phyloP scores from a whole-genome alignment of 2,797 vertebrate genomes.

The Onychomys torridus region DNA sequence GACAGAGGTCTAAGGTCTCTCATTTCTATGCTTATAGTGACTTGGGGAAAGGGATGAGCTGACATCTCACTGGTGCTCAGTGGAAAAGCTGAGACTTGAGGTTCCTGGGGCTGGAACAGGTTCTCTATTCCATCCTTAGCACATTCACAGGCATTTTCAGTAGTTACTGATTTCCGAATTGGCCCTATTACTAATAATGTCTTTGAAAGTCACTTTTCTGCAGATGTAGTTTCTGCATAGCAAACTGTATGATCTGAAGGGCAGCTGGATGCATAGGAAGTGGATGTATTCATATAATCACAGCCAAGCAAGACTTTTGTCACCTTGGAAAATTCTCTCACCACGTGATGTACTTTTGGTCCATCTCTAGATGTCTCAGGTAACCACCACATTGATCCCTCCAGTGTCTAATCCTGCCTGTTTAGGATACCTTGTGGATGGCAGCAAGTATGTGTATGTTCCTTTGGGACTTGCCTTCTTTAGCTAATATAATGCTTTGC shows the following conservation, averaged over 20 bases:
- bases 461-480: not conserved
- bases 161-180: not conserved
- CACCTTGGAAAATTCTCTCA: not conserved
- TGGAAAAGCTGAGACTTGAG: not conserved
- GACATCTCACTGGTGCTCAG: not conserved
- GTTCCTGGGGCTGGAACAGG: not conserved
- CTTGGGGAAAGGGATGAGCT: not conserved
- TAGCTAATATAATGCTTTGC: not conserved
- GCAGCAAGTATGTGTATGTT: not conserved
- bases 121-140: not conserved
- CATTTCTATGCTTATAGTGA: not conserved
- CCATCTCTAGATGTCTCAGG: not conserved
- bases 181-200: not conserved
- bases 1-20: not conserved
- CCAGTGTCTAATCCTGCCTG: not conserved
- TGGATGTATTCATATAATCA: not conserved
- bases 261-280: not conserved
- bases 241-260: not conserved
- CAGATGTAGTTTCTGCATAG: not conserved
- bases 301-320: not conserved
- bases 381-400: not conserved
- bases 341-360: not conserved
- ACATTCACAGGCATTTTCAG: not conserved
- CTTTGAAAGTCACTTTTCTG: constrained; percentile 5
- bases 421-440: not conserved